phyloP scores from a whole-genome alignment of 1,140 invertebrate species.

The Drosophila persimilis region DNA sequence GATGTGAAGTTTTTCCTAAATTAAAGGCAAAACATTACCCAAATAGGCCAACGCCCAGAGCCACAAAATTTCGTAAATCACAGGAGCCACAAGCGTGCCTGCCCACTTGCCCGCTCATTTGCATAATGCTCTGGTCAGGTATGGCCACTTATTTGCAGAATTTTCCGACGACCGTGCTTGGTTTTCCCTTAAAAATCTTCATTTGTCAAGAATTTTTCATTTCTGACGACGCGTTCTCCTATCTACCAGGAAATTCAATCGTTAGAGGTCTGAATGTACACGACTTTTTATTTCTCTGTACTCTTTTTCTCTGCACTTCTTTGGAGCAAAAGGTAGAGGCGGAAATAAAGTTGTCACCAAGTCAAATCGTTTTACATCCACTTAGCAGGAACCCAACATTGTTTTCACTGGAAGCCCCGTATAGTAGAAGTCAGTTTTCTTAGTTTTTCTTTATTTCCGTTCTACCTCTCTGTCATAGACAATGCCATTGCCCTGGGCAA shows the following conservation, averaged over 20 bases:
- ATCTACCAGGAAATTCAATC: conserved; percentile 43
- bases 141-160: conserved; percentile 6
- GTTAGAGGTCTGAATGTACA: conserved; percentile 22
- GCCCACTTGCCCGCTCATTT: conserved; percentile 16
- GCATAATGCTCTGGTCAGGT: conserved; percentile 17
- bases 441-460: conserved; percentile 18
- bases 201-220: conserved; percentile 58
- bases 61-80: not conserved
- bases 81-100: not conserved
- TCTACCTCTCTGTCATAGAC: not conserved
- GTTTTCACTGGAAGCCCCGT: not conserved
- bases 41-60: too few relatives aligned
- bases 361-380: conserved; percentile 17
- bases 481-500: conserved; percentile 17
- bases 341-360: conserved; percentile 42
- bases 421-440: conserved; percentile 1
- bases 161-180: conserved; percentile 10
- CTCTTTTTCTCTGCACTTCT: not conserved
- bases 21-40: not conserved
- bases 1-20: too few relatives aligned
- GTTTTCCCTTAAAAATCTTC: conserved; percentile 41
- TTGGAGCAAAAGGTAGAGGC: not conserved
- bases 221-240: conserved; percentile 41
- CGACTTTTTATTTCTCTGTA: conserved; percentile 25
- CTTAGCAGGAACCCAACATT: not conserved